phyloP scores from a whole-genome alignment of 2,888 invertebrate species.

The Dryobotodes eremita region DNA sequence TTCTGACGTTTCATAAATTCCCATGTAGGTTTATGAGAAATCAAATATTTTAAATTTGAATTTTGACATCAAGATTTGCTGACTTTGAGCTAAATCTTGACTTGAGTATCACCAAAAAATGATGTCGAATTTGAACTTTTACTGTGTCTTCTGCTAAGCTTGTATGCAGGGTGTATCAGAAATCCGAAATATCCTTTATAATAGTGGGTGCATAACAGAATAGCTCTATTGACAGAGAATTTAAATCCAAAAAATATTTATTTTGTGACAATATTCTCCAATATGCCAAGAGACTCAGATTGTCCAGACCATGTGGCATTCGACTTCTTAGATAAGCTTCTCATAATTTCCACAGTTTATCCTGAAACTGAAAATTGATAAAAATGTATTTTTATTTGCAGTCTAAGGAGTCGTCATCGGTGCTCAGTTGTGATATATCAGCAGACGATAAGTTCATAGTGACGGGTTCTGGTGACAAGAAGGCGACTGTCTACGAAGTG shows the following conservation, averaged over 20 bases:
- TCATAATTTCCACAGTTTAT: slow-evolving; percentile 15
- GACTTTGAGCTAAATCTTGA: too few relatives aligned
- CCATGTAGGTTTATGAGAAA: background rate
- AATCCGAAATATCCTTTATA: too few relatives aligned
- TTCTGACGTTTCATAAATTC: background rate
- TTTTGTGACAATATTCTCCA: background rate
- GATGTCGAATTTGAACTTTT: too few relatives aligned
- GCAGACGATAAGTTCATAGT: slow-evolving; percentile 99
- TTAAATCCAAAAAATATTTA: background rate
- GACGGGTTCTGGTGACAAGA: slow-evolving; percentile 99
- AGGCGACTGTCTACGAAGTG: slow-evolving; percentile 99
- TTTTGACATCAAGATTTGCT: background rate
- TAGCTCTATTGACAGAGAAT: background rate
- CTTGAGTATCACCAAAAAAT: too few relatives aligned
- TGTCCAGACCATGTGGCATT: background rate
- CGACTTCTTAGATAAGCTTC: background rate
- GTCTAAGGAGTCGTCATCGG: slow-evolving; percentile 99
- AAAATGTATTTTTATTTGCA: slow-evolving; percentile 83
- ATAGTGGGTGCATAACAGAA: background rate
- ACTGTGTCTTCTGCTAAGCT: too few relatives aligned
- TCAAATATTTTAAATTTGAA: background rate
- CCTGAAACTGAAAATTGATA: background rate
- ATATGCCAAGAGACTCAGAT: background rate
- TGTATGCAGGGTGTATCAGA: too few relatives aligned
- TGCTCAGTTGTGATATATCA: slow-evolving; percentile 99